These are phyloP conservation scores for Phalangium opilio DNA, from an alignment of 2,888 invertebrate species.

Conservation along the genomic window DNA sequence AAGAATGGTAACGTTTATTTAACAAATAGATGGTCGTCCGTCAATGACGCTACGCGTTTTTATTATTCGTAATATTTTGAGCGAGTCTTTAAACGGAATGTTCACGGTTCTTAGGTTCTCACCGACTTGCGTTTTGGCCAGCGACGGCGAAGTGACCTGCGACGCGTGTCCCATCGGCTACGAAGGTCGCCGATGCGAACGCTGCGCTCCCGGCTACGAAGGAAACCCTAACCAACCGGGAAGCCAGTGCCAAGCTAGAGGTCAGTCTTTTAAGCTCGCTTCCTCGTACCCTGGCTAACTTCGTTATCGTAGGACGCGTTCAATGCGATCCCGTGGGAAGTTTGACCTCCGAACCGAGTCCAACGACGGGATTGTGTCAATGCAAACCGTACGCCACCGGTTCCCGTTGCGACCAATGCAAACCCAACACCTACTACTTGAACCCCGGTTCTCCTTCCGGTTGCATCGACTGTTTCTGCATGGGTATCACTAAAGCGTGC, in stretches of 20 bases:
- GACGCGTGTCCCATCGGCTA: slow-evolving; percentile 61
- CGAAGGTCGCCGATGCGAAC: slow-evolving; percentile 56
- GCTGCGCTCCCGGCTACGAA: slow-evolving; percentile 58
- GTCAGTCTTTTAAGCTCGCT: slow-evolving; percentile 21
- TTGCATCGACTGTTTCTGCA: slow-evolving; percentile 91
- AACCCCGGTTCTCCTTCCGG: slow-evolving; percentile 63
- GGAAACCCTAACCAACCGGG: slow-evolving; percentile 65
- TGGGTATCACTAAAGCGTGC: slow-evolving; percentile 67
- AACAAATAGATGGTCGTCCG: no score
- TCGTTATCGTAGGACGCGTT: slow-evolving; percentile 26
- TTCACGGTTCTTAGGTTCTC: slow-evolving; percentile 44
- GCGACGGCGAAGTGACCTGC: slow-evolving; percentile 58
- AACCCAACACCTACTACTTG: slow-evolving; percentile 65
- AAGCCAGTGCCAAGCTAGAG: slow-evolving; percentile 47
- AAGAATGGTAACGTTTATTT: no score
- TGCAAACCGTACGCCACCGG: slow-evolving; percentile 65
- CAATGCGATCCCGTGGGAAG: slow-evolving; percentile 64
- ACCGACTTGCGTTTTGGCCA: slow-evolving; percentile 54
- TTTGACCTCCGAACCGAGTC: slow-evolving; percentile 35
- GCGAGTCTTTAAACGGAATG: no score
- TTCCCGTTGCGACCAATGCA: slow-evolving; percentile 69
- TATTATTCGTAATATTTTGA: no score
- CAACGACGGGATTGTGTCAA: slow-evolving; percentile 42
- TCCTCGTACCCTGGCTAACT: neutral
- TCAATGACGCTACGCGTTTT: no score